Evolutionary conservation across 2,797 vertebrate genomes (phyloP).

Genomic region (Onychomys torridus): DNA sequence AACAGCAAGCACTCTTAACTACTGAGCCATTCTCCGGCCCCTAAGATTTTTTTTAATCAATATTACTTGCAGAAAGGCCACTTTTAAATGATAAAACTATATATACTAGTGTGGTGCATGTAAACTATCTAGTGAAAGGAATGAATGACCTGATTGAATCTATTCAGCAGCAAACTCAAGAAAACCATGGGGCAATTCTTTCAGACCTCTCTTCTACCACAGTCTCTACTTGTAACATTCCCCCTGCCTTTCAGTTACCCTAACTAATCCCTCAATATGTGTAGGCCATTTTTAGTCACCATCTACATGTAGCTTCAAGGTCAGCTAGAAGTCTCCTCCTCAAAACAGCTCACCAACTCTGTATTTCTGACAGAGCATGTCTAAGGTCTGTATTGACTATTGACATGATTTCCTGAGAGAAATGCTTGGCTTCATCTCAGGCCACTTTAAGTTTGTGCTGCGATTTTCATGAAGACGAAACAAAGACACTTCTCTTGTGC

Average conservation of each 20-base stretch:
- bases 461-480: not conserved
- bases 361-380: not conserved
- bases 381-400: not conserved
- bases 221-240: not conserved
- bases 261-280: not conserved
- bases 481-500: not conserved
- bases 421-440: not conserved
- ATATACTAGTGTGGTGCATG: not conserved
- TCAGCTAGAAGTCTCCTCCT: not conserved
- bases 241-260: not conserved
- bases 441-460: not conserved
- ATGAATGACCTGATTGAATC: not conserved
- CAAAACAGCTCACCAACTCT: not conserved
- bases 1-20: not conserved
- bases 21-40: not conserved
- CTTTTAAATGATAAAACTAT: not conserved
- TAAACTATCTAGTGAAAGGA: not conserved
- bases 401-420: not conserved
- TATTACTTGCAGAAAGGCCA: not conserved
- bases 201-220: rapidly evolving
- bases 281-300: not conserved
- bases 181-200: not conserved
- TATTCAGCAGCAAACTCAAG: not conserved
- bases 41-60: not conserved
- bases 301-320: not conserved